These are phyloP conservation scores for Lanistes nyassanus DNA, from an alignment of 1,140 invertebrate species.

Conservation along the genomic window DNA sequence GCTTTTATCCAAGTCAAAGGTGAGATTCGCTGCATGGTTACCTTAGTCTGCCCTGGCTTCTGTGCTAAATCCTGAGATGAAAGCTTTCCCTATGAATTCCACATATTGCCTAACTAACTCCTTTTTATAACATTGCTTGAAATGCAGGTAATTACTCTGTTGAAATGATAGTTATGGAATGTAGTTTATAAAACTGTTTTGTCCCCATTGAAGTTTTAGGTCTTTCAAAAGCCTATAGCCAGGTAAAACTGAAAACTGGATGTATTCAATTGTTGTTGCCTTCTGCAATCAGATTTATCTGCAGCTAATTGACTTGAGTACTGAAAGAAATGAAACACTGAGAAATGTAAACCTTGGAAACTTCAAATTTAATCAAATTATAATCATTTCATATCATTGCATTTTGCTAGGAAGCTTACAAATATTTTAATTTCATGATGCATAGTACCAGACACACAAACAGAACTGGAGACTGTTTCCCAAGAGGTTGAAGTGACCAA, in stretches of 20 bases:
- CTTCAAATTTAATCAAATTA: background rate
- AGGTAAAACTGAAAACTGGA: no score
- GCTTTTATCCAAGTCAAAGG: constrained; percentile 53
- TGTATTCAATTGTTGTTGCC: no score
- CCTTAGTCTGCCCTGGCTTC: background rate
- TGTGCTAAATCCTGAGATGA: no score
- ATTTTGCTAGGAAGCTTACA: no score
- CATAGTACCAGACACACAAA: constrained; percentile 26
- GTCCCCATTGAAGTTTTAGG: no score
- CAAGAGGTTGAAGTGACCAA: constrained; percentile 31
- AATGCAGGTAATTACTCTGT: background rate
- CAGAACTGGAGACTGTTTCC: constrained; percentile 28
- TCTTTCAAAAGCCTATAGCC: no score
- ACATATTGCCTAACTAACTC: no score
- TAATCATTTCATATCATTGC: background rate
- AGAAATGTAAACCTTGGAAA: background rate
- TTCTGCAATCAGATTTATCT: no score
- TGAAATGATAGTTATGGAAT: no score
- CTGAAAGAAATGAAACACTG: background rate
- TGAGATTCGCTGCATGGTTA: constrained; percentile 39
- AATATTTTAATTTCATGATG: background rate
- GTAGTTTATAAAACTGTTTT: no score
- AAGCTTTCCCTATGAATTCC: background rate
- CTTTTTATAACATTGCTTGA: constrained; percentile 21
- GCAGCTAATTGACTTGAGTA: no score